Conservation (phyloP, 2,888 invertebrate genomes). For the Rhyacophila evoluta region DNA sequence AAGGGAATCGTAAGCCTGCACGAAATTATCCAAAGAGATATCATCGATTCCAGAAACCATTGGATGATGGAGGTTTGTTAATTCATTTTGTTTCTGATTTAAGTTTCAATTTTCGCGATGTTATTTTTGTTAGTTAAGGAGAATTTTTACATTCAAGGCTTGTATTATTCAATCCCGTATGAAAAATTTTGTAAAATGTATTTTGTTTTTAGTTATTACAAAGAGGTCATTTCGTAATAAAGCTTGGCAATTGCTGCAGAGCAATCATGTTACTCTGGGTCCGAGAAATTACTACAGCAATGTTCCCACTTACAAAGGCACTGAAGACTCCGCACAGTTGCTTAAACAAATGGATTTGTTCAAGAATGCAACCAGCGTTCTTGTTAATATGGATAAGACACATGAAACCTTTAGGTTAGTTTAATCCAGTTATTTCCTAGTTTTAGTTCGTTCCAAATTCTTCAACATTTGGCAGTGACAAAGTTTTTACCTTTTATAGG, state of each 20-base stretch:
- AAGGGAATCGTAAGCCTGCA: neutral
- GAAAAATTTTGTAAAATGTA: too few species aligned
- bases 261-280: slow-evolving; percentile 76
- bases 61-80: neutral
- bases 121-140: too few species aligned
- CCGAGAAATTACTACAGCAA: slow-evolving; percentile 80
- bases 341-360: slow-evolving; percentile 79
- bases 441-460: too few species aligned
- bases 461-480: too few species aligned
- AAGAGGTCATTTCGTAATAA: slow-evolving; percentile 80
- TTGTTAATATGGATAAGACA: slow-evolving; percentile 86
- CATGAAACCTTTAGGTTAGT: slow-evolving; percentile 79
- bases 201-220: slow-evolving; percentile 59
- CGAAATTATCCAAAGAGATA: slow-evolving; percentile 1
- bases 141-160: too few species aligned
- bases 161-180: too few species aligned
- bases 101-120: neutral
- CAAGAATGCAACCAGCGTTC: slow-evolving; percentile 75
- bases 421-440: too few species aligned
- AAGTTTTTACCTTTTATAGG: too few species aligned
- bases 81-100: neutral
- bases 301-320: slow-evolving; percentile 84
- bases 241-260: slow-evolving; percentile 84
- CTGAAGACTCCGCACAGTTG: slow-evolving; percentile 78
- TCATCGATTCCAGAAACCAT: neutral